Conservation (phyloP, 2,113 vertebrate genomes). For the Thomomys bottae region DNA sequence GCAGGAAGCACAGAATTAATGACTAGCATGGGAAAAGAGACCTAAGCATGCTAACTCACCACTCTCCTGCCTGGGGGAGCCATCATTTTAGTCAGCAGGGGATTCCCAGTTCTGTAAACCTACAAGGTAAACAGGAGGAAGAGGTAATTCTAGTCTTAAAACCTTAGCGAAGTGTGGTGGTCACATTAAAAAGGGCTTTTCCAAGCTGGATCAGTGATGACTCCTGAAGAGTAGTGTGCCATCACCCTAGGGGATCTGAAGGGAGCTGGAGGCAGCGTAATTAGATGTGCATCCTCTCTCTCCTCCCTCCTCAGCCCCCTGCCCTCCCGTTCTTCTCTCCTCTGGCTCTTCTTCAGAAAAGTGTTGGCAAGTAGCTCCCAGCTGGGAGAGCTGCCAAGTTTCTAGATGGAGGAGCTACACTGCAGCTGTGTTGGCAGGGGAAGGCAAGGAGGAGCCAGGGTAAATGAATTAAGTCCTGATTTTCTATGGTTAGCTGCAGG, state of each 20-base stretch:
- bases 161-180: background rate
- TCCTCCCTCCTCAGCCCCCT: background rate
- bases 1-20: background rate
- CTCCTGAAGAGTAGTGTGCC: background rate
- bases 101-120: background rate
- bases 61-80: background rate
- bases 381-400: slow-evolving; percentile 62
- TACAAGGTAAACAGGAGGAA: background rate
- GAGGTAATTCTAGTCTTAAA: background rate
- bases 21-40: background rate
- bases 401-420: slow-evolving; percentile 30
- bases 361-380: slow-evolving; percentile 66
- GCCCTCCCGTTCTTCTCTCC: background rate
- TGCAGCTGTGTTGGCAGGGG: slow-evolving; percentile 68
- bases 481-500: background rate
- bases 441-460: background rate
- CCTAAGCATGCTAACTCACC: background rate
- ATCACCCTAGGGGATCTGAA: background rate
- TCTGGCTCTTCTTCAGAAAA: slow-evolving; percentile 57
- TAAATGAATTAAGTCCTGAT: slow-evolving; percentile 55
- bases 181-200: background rate
- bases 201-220: background rate
- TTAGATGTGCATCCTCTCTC: slow-evolving; percentile 35
- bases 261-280: background rate
- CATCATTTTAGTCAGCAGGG: background rate